Evolutionary conservation across 92 coral and sea anemone species (phyloP).

Genomic region (Paramuricea clavata): DNA sequence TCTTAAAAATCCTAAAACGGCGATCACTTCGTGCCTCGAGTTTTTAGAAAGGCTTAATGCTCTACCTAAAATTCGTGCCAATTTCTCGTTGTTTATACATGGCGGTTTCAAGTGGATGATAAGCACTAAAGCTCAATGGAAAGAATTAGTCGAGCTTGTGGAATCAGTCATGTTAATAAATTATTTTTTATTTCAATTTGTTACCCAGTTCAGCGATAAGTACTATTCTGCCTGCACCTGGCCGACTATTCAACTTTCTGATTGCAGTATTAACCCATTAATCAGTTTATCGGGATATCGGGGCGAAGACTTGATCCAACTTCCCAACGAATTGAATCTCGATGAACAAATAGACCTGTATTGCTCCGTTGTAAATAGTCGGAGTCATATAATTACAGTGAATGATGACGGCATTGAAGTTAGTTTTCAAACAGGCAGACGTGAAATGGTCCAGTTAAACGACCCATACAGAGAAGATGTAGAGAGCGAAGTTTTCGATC

Average conservation of each 20-base stretch:
- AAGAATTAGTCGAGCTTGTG: no score
- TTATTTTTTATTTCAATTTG: not conserved
- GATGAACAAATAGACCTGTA: not conserved
- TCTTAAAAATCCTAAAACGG: not conserved
- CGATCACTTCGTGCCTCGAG: not conserved
- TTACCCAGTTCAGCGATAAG: not conserved
- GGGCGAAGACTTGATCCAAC: not conserved
- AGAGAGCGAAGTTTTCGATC: not conserved
- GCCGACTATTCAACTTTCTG: no score
- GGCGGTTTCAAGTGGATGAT: no score
- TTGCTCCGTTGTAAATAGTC: not conserved
- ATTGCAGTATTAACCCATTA: not conserved
- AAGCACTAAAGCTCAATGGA: no score
- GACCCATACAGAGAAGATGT: no score
- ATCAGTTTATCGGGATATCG: not conserved
- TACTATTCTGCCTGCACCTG: not conserved
- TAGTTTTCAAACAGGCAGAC: not conserved
- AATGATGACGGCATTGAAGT: not conserved
- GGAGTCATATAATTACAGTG: no score
- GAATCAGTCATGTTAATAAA: slow-evolving; percentile 12
- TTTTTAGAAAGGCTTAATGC: not conserved
- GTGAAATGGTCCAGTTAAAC: not conserved
- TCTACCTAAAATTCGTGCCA: not conserved
- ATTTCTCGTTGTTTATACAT: no score
- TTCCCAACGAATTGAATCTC: not conserved